Base-by-base conservation (phyloP, 1,140 invertebrate species). In the Calosoma granatense region DNA sequence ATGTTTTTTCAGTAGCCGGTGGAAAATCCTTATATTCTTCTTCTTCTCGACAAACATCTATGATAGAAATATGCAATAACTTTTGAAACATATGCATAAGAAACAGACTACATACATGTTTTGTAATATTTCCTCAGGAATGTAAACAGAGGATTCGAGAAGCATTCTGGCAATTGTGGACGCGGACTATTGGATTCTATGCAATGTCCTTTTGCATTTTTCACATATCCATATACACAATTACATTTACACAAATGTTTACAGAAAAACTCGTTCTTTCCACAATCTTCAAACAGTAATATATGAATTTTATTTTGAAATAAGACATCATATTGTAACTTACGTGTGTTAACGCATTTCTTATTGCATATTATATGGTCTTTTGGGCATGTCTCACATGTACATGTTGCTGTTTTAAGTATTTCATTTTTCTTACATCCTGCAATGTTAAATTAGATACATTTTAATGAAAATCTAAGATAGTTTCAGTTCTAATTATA, bases 1-100 rank as follows among this genome's bases (percentile, higher is more conserved):
- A 47, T 11, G 41, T 47, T 47, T 47, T 17, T 47, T 47, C 41
- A 47, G 15, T 11, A 4, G 9, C 17, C 17, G 41, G 17, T 12
- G 19, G 14, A 21, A 53, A 59, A 20, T 56, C 51, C 1, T 54
- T 54, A 20, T 59, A 59, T 47, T 51, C 39, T 41, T 59, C 58
- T 20, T 59, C 56, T 15, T 9, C 21, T 20, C 53, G 39, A 51
- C 58, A 58, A 17, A 54, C 20, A 9, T 15, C 57, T 58, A 51
- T 1, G 53, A 57, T 22, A 22, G 53, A 17, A n/a, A 54, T 19
- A 17, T 30, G 14, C 14, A 6, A 30, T 6, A 30, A 6, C 14
- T 30, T 30, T 4, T 4, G 14, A 30, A 30, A 6, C 4, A 6
- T 30, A 30, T 6, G 4, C 4, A 30, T 30, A 30, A 6, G 4